phyloP scores from a whole-genome alignment of 23 tunicate genomes.

The Styela plicata region DNA sequence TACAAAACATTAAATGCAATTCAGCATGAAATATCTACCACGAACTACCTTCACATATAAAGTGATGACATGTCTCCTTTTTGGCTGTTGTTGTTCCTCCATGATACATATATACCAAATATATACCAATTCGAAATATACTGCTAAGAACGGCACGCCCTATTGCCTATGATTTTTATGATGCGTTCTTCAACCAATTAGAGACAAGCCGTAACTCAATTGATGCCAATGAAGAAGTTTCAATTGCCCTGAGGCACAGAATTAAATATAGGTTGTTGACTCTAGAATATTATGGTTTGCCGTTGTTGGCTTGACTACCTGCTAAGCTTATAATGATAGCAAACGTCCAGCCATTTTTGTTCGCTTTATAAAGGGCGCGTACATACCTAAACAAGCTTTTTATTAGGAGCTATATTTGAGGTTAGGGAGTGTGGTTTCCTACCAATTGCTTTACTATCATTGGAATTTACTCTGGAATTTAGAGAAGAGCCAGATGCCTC shows the following conservation, averaged over 20 bases:
- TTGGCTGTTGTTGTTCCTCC: constrained; percentile 2
- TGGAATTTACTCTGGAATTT: neutral
- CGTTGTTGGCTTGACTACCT: neutral
- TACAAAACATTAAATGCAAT: neutral
- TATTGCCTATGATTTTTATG: neutral
- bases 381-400: no score
- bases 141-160: neutral
- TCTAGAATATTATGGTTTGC: neutral
- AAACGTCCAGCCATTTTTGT: neutral
- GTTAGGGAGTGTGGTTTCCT: neutral
- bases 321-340: neutral
- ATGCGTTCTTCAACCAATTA: neutral
- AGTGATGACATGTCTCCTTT: constrained; percentile 68
- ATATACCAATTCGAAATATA: neutral
- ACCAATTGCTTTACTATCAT: neutral
- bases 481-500: neutral
- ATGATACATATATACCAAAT: neutral
- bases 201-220: neutral
- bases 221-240: neutral
- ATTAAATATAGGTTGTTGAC: neutral
- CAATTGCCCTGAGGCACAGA: neutral
- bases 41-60: constrained; percentile 81
- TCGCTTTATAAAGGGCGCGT: neutral
- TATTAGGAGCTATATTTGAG: neutral
- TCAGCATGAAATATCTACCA: no score